Conservation (phyloP, 2,888 invertebrate species). For the Andrena trimmerana region DNA sequence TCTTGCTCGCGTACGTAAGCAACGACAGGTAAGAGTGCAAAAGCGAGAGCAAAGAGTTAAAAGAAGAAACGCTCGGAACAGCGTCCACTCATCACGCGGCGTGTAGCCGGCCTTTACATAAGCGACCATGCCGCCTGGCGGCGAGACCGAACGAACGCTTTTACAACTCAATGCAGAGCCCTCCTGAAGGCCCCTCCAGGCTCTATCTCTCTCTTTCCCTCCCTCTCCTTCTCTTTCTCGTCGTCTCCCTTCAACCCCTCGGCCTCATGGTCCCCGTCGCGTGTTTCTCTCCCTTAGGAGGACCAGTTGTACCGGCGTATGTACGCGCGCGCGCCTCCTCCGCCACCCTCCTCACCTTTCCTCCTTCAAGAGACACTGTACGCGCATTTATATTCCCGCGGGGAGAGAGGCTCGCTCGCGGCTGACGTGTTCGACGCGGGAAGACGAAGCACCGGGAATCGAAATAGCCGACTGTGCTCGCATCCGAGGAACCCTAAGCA, state of each 20-base stretch:
- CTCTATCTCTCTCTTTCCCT: conserved; percentile 61
- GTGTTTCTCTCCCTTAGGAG: conserved; percentile 61
- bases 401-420: conserved; percentile 75
- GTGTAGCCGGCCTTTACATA: conserved; percentile 85
- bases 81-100: conserved; percentile 85
- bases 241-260: conserved; percentile 47
- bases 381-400: conserved; percentile 79
- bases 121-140: conserved; percentile 83
- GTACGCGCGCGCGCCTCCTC: conserved; percentile 60
- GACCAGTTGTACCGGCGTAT: conserved; percentile 61
- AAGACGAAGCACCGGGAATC: conserved; percentile 35
- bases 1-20: conserved; percentile 65
- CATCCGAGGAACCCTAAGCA: conserved; percentile 24
- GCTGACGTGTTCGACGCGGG: conserved; percentile 67
- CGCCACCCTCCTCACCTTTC: conserved; percentile 41
- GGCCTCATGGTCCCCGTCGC: conserved; percentile 50
- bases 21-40: conserved; percentile 77
- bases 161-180: conserved; percentile 84
- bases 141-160: conserved; percentile 83
- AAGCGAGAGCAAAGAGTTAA: conserved; percentile 80
- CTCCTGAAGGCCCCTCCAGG: conserved; percentile 75
- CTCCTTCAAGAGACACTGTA: conserved; percentile 72
- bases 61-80: conserved; percentile 83
- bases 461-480: conserved; percentile 49
- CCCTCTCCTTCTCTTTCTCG: conserved; percentile 32